phyloP scores from a whole-genome alignment of 1,140 invertebrate species.

The Bicyclus anynana region DNA sequence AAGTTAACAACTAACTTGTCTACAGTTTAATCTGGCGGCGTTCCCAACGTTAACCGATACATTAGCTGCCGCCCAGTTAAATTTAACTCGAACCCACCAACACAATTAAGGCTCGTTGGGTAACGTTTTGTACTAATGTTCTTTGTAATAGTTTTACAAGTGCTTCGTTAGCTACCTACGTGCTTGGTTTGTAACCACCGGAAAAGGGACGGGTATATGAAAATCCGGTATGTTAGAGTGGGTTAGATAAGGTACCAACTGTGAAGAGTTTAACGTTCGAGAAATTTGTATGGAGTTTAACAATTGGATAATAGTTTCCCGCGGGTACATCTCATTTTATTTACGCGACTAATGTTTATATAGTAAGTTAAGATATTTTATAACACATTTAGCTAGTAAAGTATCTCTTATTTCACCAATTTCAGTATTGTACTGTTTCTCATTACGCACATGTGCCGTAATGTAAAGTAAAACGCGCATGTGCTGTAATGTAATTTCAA shows the following conservation, averaged over 20 bases:
- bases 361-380: too few relatives aligned
- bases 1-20: too few relatives aligned
- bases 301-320: constrained; percentile 10
- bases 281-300: constrained; percentile 10
- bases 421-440: too few relatives aligned
- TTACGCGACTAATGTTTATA: not conserved
- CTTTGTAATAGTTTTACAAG: constrained; percentile 28
- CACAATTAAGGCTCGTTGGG: constrained; percentile 24
- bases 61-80: constrained; percentile 24
- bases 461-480: too few relatives aligned
- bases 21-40: too few relatives aligned
- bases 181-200: constrained; percentile 5
- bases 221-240: not conserved
- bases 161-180: constrained; percentile 15
- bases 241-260: not conserved
- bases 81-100: constrained; percentile 23
- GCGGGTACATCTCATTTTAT: not conserved
- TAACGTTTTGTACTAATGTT: constrained; percentile 23
- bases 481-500: too few relatives aligned
- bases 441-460: too few relatives aligned
- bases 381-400: too few relatives aligned
- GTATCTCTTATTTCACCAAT: too few relatives aligned
- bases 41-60: constrained; percentile 16
- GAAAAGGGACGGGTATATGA: constrained; percentile 5
- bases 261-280: constrained; percentile 1